Evolutionary conservation across 2,797 vertebrate genomes (phyloP).

Genomic region (Liasis olivaceus): DNA sequence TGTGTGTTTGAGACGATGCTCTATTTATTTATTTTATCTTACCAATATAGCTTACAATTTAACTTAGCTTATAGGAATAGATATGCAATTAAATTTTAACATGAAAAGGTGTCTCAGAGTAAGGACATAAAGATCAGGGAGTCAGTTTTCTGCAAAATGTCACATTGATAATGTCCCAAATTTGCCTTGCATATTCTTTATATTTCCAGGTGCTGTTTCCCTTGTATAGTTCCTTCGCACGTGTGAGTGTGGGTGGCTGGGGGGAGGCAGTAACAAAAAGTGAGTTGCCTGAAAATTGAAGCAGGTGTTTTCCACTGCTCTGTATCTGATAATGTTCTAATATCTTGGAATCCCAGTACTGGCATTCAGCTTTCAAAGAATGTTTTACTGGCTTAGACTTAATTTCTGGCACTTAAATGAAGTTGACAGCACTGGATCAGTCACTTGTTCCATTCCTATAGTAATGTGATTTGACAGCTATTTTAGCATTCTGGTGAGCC

Average conservation of each 20-base stretch:
- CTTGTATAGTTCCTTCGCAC: neutral
- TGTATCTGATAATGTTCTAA: neutral
- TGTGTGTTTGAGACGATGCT: neutral
- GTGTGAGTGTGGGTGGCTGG: neutral
- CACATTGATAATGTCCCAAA: neutral
- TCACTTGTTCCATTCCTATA: slow-evolving; percentile 30
- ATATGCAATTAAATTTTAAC: neutral
- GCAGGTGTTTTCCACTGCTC: neutral
- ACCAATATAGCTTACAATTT: neutral
- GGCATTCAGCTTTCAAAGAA: neutral
- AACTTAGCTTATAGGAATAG: neutral
- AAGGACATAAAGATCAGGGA: neutral
- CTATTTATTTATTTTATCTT: neutral
- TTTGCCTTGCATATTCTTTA: neutral
- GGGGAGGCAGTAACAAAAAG: neutral
- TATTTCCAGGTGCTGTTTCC: neutral
- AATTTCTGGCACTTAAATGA: slow-evolving; percentile 1
- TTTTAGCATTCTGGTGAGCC: slow-evolving; percentile 23
- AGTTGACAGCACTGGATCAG: slow-evolving; percentile 32
- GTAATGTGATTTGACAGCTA: slow-evolving; percentile 31
- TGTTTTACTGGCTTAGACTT: neutral
- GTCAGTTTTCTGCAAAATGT: neutral
- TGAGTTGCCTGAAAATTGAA: neutral
- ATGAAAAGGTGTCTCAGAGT: neutral
- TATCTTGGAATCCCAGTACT: neutral